Percentiles rank a stretch among this genome's conserved stretches.
Evolutionary conservation across 2,113 vertebrate species (phyloP).

Genomic region (Atlantisia rogersi): DNA sequence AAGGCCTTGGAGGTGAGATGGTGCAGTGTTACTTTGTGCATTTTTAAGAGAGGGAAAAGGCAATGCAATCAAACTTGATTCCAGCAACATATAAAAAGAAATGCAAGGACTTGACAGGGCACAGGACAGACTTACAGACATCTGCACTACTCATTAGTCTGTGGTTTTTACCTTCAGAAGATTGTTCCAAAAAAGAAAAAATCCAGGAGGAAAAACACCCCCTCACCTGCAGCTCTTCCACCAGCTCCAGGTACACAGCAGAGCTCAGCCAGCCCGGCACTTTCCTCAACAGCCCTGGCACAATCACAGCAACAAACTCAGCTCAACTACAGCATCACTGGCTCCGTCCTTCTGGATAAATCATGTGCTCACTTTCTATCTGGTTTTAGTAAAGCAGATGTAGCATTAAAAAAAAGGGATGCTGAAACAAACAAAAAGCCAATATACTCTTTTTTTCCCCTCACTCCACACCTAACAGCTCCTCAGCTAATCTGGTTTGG

Average conservation of each 20-base stretch:
- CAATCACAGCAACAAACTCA: neutral
- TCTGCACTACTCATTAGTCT: neutral
- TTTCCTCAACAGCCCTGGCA: neutral
- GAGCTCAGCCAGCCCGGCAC: neutral
- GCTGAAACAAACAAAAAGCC: neutral
- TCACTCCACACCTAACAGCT: neutral
- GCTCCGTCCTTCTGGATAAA: neutral
- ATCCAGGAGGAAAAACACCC: neutral
- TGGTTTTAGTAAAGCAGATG: neutral
- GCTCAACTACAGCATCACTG: neutral
- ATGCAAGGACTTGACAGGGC: neutral
- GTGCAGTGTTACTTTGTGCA: accelerated
- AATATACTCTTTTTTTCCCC: too few relatives aligned
- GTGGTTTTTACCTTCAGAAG: neutral
- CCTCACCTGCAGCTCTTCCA: neutral
- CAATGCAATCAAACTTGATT: neutral
- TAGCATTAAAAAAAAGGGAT: neutral
- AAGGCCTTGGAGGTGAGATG: neutral
- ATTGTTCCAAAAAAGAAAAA: neutral
- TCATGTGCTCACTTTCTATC: neutral
- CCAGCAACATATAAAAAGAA: neutral
- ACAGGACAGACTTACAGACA: neutral
- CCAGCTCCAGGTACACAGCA: neutral
- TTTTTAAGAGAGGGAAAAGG: neutral
- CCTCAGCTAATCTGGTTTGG: neutral